phyloP scores from a whole-genome alignment of 2,113 vertebrate genomes.

The Perccottus glenii region DNA sequence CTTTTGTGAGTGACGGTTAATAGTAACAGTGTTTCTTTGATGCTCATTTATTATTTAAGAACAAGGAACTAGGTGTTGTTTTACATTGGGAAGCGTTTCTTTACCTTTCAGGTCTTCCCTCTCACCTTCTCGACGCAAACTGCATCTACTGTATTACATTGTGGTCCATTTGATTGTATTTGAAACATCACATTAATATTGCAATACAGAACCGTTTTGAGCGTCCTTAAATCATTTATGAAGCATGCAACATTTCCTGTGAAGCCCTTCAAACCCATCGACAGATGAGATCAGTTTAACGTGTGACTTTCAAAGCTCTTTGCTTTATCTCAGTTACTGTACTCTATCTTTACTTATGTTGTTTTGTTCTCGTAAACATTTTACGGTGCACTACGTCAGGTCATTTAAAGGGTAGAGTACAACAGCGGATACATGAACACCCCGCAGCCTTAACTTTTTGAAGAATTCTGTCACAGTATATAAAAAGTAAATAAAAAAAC shows the following conservation, averaged over 20 bases:
- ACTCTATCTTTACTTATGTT: not conserved
- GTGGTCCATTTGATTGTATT: too few relatives aligned
- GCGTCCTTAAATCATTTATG: too few relatives aligned
- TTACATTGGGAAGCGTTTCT: constrained; percentile 12
- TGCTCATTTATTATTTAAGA: constrained; percentile 48
- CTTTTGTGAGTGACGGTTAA: constrained; percentile 11
- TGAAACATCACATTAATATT: too few relatives aligned
- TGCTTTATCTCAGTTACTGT: not conserved
- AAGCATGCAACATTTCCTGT: not conserved
- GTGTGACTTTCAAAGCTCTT: not conserved
- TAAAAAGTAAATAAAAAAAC: not conserved
- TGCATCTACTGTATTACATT: too few relatives aligned
- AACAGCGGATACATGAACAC: not conserved
- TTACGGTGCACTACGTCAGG: not conserved
- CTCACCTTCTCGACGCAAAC: too few relatives aligned
- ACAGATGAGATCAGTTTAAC: not conserved
- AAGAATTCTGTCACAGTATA: not conserved
- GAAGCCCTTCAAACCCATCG: constrained; percentile 5
- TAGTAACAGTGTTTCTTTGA: constrained; percentile 24
- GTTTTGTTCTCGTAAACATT: constrained; percentile 5
- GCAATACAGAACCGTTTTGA: too few relatives aligned
- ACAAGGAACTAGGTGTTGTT: constrained; percentile 22
- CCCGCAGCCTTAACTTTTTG: not conserved
- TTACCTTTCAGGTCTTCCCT: not conserved
- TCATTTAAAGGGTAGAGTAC: not conserved